These are phyloP conservation scores for Cossypha niveicapilla DNA, from an alignment of 2,797 vertebrate species.

Conservation along the genomic window DNA sequence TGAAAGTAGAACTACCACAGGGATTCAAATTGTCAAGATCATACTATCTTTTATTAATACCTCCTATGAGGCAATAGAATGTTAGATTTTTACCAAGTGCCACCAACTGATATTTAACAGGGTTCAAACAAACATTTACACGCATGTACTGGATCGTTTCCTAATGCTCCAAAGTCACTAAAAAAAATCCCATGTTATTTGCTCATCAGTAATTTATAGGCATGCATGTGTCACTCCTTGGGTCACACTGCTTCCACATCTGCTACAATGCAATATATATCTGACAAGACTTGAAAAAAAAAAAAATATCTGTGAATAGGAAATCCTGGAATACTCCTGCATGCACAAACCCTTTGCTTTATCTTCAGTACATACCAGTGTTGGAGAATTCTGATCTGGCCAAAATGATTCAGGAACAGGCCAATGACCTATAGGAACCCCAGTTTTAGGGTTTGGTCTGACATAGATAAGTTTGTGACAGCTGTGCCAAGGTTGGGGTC, in stretches of 20 bases:
- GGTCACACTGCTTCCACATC: neutral
- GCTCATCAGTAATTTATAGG: neutral
- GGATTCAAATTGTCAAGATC: neutral
- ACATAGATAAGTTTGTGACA: conserved; percentile 85
- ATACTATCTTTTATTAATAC: neutral
- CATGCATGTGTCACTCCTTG: neutral
- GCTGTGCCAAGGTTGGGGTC: conserved; percentile 85
- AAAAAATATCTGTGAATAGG: neutral
- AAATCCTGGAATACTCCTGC: neutral
- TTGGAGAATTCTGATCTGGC: conserved; percentile 85
- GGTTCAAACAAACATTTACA: neutral
- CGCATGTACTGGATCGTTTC: neutral
- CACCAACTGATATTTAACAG: neutral
- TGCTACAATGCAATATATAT: neutral
- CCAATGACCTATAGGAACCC: conserved; percentile 84
- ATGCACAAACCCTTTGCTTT: neutral
- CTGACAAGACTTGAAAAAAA: neutral
- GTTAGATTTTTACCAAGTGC: neutral
- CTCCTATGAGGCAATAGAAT: neutral
- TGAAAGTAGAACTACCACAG: neutral
- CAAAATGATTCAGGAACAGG: conserved; percentile 85
- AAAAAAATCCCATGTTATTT: neutral
- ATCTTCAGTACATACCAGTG: conserved; percentile 74
- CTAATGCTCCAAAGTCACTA: neutral
- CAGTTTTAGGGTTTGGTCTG: conserved; percentile 83